Evolutionary conservation across 2,797 vertebrate genomes (phyloP), one percentile per base, ranked within the genome.

Genomic region (Steatocranus sp.): DNA sequence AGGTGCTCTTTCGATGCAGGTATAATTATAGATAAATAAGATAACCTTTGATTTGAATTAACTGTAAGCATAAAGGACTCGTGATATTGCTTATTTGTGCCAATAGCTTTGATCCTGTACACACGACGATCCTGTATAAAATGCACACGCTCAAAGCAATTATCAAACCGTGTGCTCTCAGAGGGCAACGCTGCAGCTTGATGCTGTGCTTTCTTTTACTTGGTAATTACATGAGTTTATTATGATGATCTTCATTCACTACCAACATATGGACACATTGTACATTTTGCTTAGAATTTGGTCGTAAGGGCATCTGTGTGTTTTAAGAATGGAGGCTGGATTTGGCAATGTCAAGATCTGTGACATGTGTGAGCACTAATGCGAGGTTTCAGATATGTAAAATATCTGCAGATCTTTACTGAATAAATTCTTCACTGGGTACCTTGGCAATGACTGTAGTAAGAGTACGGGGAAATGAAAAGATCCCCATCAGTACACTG

Each of bases 401-500:
- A 18, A 34, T 34, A 20, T 18, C 15, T 15, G 54, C 27, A 2
- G 58, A 12, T 81, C 50, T 66, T 46, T 15, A 80, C 9, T 61
- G 25, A 63, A 76, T 50, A 43, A 68, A 48, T 11, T 11, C 80
- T 75, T 79, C 68, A 34, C 53, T 23, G 48, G 36, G 11, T 7
- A 73, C 68, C 90, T 93, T 86, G 89, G 89, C 80, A 76, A 85
- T 74, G 87, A 91, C 86, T 75, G 85, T 41, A 78, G 76, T 93
- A 91, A 94, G 88, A 92, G 86, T 91, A 87, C 76, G 76, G 87
- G 91, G 85, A 90, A 75, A 56, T 77, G 54, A 61, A 77, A 81
- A 77, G 68, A 49, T 61, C 34, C 2, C 18, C 15, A 78, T 80
- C 70, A 23, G n/a, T 34, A 32, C n/a, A 66, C 50, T 15, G 14